These are phyloP conservation scores for Drosophila ambigua DNA, from an alignment of 1,140 invertebrate species.

Conservation along the genomic window DNA sequence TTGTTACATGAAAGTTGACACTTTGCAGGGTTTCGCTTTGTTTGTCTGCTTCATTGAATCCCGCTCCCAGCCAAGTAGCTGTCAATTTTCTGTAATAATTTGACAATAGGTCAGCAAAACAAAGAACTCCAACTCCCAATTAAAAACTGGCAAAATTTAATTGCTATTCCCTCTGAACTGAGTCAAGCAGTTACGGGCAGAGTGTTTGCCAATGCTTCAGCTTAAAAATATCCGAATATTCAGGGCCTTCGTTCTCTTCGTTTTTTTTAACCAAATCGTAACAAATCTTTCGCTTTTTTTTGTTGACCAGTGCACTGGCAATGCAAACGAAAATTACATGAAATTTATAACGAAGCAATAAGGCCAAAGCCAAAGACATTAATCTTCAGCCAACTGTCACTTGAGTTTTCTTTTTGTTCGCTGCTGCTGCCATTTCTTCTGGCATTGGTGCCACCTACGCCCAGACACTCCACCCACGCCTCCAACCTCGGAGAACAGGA, in stretches of 20 bases:
- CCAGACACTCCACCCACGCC: constrained; percentile 19
- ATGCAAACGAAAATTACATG: constrained; percentile 43
- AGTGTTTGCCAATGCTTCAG: no score
- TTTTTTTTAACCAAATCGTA: background rate
- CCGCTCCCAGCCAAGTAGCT: constrained; percentile 29
- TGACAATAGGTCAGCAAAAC: constrained; percentile 21
- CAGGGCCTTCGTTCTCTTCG: background rate
- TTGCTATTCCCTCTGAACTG: no score
- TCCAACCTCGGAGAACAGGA: background rate
- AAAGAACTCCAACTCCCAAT: background rate
- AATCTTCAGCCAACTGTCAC: constrained; percentile 75
- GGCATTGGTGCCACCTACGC: constrained; percentile 39
- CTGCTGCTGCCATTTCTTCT: constrained; percentile 8
- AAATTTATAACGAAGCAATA: constrained; percentile 70
- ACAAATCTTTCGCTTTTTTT: background rate
- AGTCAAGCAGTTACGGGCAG: no score
- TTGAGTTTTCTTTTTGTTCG: constrained; percentile 34
- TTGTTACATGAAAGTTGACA: constrained; percentile 82
- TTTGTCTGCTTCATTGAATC: constrained; percentile 13
- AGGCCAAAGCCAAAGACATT: constrained; percentile 62
- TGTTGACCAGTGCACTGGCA: constrained; percentile 42
- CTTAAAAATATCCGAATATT: background rate
- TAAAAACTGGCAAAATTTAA: no score
- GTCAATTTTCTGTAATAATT: constrained; percentile 76
- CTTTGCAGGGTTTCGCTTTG: constrained; percentile 42